These are phyloP conservation scores for Lacerta viridis DNA, from an alignment of 2,797 vertebrate species.

Conservation along the genomic window DNA sequence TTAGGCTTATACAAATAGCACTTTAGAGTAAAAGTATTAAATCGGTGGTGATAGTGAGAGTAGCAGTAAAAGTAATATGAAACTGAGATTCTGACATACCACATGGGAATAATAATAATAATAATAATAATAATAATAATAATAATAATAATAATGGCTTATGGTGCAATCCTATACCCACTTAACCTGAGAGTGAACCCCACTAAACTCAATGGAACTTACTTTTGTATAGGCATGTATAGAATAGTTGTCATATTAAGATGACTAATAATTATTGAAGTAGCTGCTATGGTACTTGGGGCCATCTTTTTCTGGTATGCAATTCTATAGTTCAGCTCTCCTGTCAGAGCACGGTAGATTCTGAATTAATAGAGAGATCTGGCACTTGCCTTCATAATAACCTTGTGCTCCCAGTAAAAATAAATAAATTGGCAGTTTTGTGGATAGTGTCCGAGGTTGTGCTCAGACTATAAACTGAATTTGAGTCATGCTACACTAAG, in stretches of 20 bases:
- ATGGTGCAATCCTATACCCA: background rate
- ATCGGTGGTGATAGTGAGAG: background rate
- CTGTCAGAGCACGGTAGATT: rapidly evolving
- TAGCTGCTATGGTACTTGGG: rapidly evolving
- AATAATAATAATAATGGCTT: background rate
- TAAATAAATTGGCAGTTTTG: background rate
- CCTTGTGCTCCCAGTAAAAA: rapidly evolving
- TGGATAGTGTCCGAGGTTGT: background rate
- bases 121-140: too few relatives aligned
- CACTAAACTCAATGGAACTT: background rate
- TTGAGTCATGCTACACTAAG: background rate
- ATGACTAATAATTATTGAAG: constrained; percentile 12
- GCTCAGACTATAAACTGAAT: background rate
- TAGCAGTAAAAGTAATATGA: too few relatives aligned
- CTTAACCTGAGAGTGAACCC: background rate
- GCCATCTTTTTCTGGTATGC: constrained; percentile 29
- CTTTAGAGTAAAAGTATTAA: background rate
- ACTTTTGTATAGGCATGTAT: background rate
- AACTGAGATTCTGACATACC: background rate
- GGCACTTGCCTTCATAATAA: constrained; percentile 11
- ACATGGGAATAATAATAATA: background rate
- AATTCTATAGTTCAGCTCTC: constrained; percentile 8
- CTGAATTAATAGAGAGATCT: constrained; percentile 18
- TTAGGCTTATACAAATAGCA: background rate
- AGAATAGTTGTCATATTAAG: background rate